These are phyloP conservation scores for Platyscapa corneri DNA, from an alignment of 1,140 invertebrate species.

Conservation along the genomic window DNA sequence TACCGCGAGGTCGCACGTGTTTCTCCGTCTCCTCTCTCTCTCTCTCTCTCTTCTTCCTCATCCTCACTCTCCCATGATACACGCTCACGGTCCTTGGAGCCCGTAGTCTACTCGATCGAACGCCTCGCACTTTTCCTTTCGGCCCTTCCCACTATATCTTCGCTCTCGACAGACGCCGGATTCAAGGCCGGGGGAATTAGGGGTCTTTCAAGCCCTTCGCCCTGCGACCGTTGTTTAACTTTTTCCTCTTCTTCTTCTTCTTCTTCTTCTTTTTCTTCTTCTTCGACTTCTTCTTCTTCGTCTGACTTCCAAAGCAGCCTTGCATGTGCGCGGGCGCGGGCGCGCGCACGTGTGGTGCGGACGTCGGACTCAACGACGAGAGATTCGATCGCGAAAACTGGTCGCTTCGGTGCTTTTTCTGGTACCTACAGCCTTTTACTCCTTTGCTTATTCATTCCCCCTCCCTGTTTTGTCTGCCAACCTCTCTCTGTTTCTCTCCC, in stretches of 20 bases:
- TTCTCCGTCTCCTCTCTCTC: slow-evolving; percentile 15
- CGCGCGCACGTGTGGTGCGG: background rate
- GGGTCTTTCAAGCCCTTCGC: slow-evolving; percentile 10
- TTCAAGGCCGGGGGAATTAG: slow-evolving; percentile 10
- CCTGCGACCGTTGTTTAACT: background rate
- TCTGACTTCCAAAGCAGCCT: too few relatives aligned
- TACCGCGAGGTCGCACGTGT: slow-evolving; percentile 49
- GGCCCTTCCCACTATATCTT: slow-evolving; percentile 50
- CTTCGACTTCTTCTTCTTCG: background rate
- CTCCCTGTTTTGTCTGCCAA: background rate
- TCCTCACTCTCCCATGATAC: background rate
- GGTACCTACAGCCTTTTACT: background rate
- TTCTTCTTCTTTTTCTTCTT: slow-evolving; percentile 42
- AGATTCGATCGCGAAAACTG: background rate
- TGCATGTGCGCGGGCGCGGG: background rate
- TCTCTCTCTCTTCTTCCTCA: background rate
- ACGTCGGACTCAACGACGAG: background rate
- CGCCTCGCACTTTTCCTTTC: slow-evolving; percentile 53
- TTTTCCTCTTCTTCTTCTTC: slow-evolving; percentile 30
- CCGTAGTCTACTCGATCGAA: background rate
- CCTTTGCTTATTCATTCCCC: too few relatives aligned
- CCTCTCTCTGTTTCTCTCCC: background rate
- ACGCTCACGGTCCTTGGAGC: background rate
- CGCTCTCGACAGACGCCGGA: slow-evolving; percentile 27
- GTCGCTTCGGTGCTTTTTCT: background rate